These are phyloP conservation scores for Pachliopta kotzebuea DNA, from an alignment of 2,888 invertebrate genomes.

Conservation along the genomic window DNA sequence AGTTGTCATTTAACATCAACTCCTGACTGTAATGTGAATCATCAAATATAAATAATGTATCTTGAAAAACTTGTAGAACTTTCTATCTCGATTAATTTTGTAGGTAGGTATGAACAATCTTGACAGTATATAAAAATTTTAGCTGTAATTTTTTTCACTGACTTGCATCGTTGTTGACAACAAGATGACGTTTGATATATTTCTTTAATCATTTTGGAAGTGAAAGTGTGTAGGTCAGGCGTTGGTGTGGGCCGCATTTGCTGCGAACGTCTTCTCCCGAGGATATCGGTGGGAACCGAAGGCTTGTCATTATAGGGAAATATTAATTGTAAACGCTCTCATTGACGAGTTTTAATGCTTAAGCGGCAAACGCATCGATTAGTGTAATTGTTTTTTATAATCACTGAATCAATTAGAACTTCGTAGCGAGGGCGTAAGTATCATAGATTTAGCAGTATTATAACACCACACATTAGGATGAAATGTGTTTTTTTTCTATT, in stretches of 20 bases:
- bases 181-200: neutral
- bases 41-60: neutral
- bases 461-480: conserved; percentile 49
- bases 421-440: conserved; percentile 41
- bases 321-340: conserved; percentile 44
- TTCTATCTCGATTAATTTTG: neutral
- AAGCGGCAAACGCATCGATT: conserved; percentile 39
- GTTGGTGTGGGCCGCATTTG: conserved; percentile 34
- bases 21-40: neutral
- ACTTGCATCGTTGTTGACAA: neutral
- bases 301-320: conserved; percentile 17
- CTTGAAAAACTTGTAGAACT: neutral
- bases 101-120: neutral
- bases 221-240: conserved; percentile 8
- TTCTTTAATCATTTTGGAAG: too few relatives aligned
- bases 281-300: neutral
- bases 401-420: conserved; percentile 26
- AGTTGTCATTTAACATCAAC: conserved; percentile 9
- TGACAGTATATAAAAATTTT: neutral
- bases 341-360: conserved; percentile 36
- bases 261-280: neutral
- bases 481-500: conserved; percentile 45
- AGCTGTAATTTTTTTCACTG: neutral
- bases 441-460: conserved; percentile 73
- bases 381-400: conserved; percentile 22